Conservation (phyloP, 2,113 vertebrate genomes). For the Marcusenius ussheri region DNA sequence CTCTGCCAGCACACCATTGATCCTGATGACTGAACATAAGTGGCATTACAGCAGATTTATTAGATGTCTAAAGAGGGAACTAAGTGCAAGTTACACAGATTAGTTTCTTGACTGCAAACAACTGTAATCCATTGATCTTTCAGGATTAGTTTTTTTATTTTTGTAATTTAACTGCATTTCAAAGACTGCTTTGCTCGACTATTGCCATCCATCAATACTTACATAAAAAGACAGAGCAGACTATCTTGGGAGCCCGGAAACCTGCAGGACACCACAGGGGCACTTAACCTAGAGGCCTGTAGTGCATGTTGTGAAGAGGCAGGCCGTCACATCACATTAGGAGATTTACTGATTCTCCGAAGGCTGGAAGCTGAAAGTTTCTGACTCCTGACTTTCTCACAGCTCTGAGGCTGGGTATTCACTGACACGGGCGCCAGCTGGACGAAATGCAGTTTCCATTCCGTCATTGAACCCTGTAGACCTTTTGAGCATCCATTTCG, state of each 20-base stretch:
- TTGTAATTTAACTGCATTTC: neutral
- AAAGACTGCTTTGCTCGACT: neutral
- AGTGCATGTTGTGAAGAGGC: neutral
- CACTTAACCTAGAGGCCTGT: neutral
- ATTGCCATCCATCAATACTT: neutral
- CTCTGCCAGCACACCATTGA: neutral
- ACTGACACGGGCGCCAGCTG: neutral
- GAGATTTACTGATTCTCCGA: slow-evolving; percentile 1
- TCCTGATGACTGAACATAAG: neutral
- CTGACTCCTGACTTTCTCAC: neutral
- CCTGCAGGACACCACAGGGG: neutral
- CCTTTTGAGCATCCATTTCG: neutral
- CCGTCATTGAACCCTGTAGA: neutral
- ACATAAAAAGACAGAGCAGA: neutral
- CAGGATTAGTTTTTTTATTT: neutral
- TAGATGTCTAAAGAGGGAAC: neutral
- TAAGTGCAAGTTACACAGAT: neutral
- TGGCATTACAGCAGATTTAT: neutral
- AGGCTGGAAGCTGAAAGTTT: neutral
- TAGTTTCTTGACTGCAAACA: neutral
- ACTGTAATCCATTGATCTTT: neutral
- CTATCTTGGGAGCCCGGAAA: neutral
- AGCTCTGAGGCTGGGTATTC: neutral
- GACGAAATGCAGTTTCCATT: neutral
- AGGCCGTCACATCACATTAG: neutral